Base-by-base conservation (phyloP, 2,888 invertebrate species). In the Eupeodes luniger region DNA sequence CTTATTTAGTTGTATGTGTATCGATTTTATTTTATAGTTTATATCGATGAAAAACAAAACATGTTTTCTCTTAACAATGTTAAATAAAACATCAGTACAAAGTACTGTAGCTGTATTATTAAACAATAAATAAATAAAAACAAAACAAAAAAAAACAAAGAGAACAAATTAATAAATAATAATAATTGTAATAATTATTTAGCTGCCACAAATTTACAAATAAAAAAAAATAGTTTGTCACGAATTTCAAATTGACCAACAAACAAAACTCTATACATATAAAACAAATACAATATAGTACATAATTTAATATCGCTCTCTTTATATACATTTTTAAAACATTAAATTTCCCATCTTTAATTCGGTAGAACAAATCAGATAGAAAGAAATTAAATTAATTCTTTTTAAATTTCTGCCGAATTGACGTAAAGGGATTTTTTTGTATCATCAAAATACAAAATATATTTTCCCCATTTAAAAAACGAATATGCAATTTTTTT, bases 51-150 rank as follows among this genome's bases (percentile, higher is more conserved):
- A 87, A 76, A 87, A 80, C 53, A 83, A 79, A 72, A 53, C 12
- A 19, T 57, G 57, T 62, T 78, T 72, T 87, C 84, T 84, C 44
- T 76, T 59, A 55, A 83, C 59, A 84, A 80, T 64, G 76, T 87
- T 84, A 61, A 80, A 72, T 57, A 57, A 55, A 66, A 87, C 79
- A 80, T 74, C 85, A 81, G 88, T 88, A 88, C 88, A 88, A 88
- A 88, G 88, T 88, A 88, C 88, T 88, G 85, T 74, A 27, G 77
- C 51, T 80, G 80, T 84, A 84, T 75, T 78, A 64, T 74, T 79
- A 66, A 34, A 61, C 44, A 74, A 59, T 34, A 72, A 44, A 69
- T 27, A 51, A 27, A 62, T 14, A 69, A 14, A n/a, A 69, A 55
- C 10, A 40, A 19, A 53, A 64, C 0, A 40, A 75, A 62, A 40